Percentiles rank a stretch among this genome's conserved stretches.
Evolutionary conservation across 2,113 vertebrate genomes (phyloP).

Genomic region (Hippoglossus stenolepis): DNA sequence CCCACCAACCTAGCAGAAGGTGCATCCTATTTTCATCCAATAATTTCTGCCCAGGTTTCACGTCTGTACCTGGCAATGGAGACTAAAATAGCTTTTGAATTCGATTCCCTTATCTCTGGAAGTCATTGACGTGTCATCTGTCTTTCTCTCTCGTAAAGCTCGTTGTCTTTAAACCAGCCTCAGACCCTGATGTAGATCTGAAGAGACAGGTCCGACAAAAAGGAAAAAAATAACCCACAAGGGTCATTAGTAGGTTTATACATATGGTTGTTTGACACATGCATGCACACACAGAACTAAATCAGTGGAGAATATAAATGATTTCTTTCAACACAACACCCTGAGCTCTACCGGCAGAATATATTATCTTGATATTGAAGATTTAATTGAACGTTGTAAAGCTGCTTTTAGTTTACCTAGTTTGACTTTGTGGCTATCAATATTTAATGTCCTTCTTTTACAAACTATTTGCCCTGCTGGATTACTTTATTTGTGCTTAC

Average conservation of each 20-base stretch:
- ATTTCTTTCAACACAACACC: background rate
- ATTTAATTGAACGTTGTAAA: background rate
- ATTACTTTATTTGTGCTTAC: slow-evolving; percentile 31
- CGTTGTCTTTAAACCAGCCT: slow-evolving; percentile 40
- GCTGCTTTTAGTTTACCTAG: background rate
- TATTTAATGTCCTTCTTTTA: slow-evolving; percentile 20
- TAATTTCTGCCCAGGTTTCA: slow-evolving; percentile 59
- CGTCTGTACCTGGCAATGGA: slow-evolving; percentile 63
- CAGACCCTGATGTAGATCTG: slow-evolving; percentile 26
- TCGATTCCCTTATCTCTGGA: slow-evolving; percentile 66
- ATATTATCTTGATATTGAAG: background rate
- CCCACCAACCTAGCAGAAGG: slow-evolving; percentile 12
- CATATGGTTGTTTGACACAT: background rate
- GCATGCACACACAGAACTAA: slow-evolving; percentile 1
- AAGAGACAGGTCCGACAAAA: background rate
- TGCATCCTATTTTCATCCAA: slow-evolving; percentile 64
- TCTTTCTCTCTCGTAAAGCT: slow-evolving; percentile 51
- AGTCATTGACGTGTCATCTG: slow-evolving; percentile 59
- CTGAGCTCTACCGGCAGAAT: background rate
- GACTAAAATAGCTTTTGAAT: slow-evolving; percentile 74
- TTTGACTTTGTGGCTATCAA: slow-evolving; percentile 31
- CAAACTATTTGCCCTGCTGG: slow-evolving; percentile 1
- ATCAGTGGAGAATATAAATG: background rate
- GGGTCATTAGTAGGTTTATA: background rate
- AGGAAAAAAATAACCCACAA: too few relatives aligned